Percentiles rank a stretch among this genome's conserved stretches.
phyloP scores from a whole-genome alignment of 1,140 invertebrate genomes.

The Ceratitis capitata region DNA sequence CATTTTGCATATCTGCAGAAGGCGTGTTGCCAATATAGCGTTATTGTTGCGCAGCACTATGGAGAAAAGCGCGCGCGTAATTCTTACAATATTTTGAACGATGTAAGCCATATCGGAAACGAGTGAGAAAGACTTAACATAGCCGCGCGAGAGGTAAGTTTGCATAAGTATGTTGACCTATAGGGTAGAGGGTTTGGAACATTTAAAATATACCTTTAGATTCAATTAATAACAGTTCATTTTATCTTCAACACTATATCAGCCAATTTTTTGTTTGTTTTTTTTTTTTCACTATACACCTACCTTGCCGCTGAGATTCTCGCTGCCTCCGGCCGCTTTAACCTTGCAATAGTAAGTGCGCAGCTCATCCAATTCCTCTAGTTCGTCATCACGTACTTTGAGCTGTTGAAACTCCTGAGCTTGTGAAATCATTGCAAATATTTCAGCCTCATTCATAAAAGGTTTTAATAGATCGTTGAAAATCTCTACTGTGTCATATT shows the following conservation, averaged over 20 bases:
- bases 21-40: slow-evolving; percentile 84
- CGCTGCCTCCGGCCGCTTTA: slow-evolving; percentile 79
- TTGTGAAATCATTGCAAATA: slow-evolving; percentile 88
- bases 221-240: neutral
- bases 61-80: slow-evolving; percentile 93
- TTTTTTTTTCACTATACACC: neutral
- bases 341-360: slow-evolving; percentile 78
- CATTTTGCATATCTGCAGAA: slow-evolving; percentile 88
- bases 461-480: slow-evolving; percentile 83
- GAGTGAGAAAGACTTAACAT: slow-evolving; percentile 87
- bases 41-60: slow-evolving; percentile 90
- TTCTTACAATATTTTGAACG: slow-evolving; percentile 90
- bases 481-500: slow-evolving; percentile 93
- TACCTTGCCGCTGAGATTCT: slow-evolving; percentile 95
- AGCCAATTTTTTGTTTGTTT: neutral
- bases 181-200: neutral
- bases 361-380: slow-evolving; percentile 87
- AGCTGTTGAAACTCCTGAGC: slow-evolving; percentile 96
- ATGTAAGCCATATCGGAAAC: slow-evolving; percentile 94
- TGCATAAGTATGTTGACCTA: slow-evolving; percentile 90
- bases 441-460: slow-evolving; percentile 87
- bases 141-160: slow-evolving; percentile 83
- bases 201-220: neutral
- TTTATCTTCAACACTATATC: too few relatives aligned
- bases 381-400: slow-evolving; percentile 95